These are phyloP conservation scores for Limnephilus marmoratus DNA, from an alignment of 2,888 invertebrate genomes.

Conservation along the genomic window DNA sequence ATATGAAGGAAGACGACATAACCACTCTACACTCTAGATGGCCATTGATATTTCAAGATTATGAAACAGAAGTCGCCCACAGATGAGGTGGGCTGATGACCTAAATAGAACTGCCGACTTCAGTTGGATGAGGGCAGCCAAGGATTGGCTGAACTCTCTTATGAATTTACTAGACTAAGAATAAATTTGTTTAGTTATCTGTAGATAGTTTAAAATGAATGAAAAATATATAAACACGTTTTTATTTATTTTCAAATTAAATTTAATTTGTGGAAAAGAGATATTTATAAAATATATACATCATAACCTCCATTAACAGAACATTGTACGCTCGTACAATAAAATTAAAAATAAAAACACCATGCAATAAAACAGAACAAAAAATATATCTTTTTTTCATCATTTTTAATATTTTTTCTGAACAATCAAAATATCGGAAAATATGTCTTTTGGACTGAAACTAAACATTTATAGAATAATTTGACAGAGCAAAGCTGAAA, in stretches of 20 bases:
- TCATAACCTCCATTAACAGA: conserved; percentile 1
- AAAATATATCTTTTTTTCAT: conserved; percentile 4
- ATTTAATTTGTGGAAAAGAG: conserved; percentile 24
- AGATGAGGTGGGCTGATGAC: background rate
- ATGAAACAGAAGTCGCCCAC: background rate
- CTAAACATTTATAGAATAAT: background rate
- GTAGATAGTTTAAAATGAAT: background rate
- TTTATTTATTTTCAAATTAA: conserved; percentile 20
- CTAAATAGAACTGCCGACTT: too few relatives aligned
- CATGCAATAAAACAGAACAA: conserved; percentile 25
- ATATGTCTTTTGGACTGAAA: background rate
- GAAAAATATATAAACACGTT: background rate
- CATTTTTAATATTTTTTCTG: background rate
- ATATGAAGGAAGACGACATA: too few relatives aligned
- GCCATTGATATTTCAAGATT: background rate
- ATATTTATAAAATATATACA: conserved; percentile 10
- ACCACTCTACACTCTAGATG: background rate
- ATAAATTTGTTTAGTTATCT: background rate
- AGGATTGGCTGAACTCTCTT: too few relatives aligned
- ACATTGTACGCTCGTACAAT: conserved; percentile 4
- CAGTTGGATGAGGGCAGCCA: too few relatives aligned
- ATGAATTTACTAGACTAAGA: background rate
- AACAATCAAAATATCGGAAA: background rate
- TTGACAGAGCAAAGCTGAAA: background rate
- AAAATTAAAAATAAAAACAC: conserved; percentile 11